phyloP scores from a whole-genome alignment of 2,888 invertebrate species.

The Thera britannica region DNA sequence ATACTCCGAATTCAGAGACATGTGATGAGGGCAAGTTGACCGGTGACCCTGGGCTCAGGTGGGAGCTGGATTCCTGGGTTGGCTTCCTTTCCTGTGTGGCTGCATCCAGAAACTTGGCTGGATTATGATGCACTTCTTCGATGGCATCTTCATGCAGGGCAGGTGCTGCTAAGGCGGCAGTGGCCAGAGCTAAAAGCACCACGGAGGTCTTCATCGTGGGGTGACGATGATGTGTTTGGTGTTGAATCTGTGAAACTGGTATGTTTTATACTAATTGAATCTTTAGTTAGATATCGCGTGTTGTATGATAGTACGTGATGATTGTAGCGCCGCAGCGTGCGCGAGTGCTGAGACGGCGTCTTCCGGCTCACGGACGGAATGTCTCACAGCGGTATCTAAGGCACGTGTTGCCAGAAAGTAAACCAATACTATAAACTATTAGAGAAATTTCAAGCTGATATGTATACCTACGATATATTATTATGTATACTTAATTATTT shows the following conservation, averaged over 20 bases:
- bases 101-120: constrained; percentile 22
- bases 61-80: constrained; percentile 42
- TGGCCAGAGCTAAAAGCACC: constrained; percentile 65
- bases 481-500: too few relatives aligned
- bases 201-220: constrained; percentile 74
- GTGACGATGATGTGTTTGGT: constrained; percentile 59
- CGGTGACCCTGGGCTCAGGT: constrained; percentile 20
- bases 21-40: constrained; percentile 33
- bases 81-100: constrained; percentile 63
- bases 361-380: constrained; percentile 46
- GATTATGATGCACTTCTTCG: constrained; percentile 37
- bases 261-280: constrained; percentile 68
- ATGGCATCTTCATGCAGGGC: constrained; percentile 51
- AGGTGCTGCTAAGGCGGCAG: constrained; percentile 66
- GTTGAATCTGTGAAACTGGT: constrained; percentile 42
- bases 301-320: constrained; percentile 65
- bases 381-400: constrained; percentile 7
- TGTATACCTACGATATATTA: too few relatives aligned
- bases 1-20: constrained; percentile 38
- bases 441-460: background rate
- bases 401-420: background rate
- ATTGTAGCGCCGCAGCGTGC: constrained; percentile 43
- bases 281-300: constrained; percentile 40
- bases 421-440: background rate
- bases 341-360: constrained; percentile 56